Base-by-base conservation (phyloP, 92 coral and sea anemone species). In the Isaurus tuberculatus region DNA sequence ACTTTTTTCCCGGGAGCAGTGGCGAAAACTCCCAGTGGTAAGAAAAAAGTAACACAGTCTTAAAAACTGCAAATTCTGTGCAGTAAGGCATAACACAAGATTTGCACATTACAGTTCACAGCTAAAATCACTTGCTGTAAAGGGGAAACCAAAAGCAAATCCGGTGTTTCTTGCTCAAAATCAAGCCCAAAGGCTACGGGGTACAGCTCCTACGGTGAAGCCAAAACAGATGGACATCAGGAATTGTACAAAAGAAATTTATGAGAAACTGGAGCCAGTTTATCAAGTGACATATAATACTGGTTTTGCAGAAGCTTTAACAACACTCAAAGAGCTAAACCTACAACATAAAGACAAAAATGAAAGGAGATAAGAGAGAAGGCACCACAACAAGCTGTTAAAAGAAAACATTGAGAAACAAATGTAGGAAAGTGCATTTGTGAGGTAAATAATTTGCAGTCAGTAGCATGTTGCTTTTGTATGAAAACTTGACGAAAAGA, bases 131-230 rank as follows among this genome's bases (percentile, higher is more conserved):
- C 58, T 29, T 2, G 36, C 67, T 22, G 34, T 71, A 40, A 89
- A 86, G 81, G 86, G 83, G 42, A 89, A 80, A 86, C 85, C 87
- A 17, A 69, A 64, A 84, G n/a, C 73, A 27, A 90, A 90, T 31
- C 74, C 69, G 30, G 79, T 87, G 42, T 36, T 75, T 70, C 36
- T 58, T 5, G 88, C 74, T 51, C 28, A 55, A 30, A 73, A 80
- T 42, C 89, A 83, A 57, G 86, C 57, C 22, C 43, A 77, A 69
- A 83, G 15, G 64, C 53, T 79, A 37, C 49, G 79, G 65, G 16
- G 46, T 58, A 32, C 64, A 75, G 55, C 23, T 58, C 43, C 79
- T 73, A 20, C 55, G 26, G 65, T 32, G 72, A 86, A 78, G 68
- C 93, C 60, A 75, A 68, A 22, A n/a, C 23, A 44, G 20, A 70